These are phyloP conservation scores for Cataglyphis altisquamis DNA, from an alignment of 2,888 invertebrate genomes.

Conservation along the genomic window DNA sequence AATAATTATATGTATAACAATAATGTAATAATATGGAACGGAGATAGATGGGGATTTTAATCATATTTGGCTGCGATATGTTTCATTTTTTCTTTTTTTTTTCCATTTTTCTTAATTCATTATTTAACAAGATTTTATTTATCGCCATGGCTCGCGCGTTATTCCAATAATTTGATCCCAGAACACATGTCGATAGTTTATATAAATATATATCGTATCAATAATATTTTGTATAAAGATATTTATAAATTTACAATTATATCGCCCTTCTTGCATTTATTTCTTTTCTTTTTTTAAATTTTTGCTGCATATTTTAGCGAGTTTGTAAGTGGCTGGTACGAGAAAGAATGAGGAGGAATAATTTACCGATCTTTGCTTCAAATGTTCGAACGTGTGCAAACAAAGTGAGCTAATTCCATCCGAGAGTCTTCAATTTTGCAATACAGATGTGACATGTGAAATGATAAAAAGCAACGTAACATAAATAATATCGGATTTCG, in stretches of 20 bases:
- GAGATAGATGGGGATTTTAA: slow-evolving; percentile 28
- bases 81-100: slow-evolving; percentile 52
- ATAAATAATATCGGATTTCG: slow-evolving; percentile 34
- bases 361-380: slow-evolving; percentile 17
- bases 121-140: slow-evolving; percentile 55
- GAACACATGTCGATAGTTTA: slow-evolving; percentile 77
- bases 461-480: slow-evolving; percentile 12
- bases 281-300: background rate
- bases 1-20: slow-evolving; percentile 49
- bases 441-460: slow-evolving; percentile 13
- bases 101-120: slow-evolving; percentile 46
- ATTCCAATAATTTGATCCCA: slow-evolving; percentile 80
- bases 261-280: slow-evolving; percentile 20
- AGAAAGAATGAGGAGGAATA: slow-evolving; percentile 13
- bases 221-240: slow-evolving; percentile 64
- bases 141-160: slow-evolving; percentile 66
- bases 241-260: slow-evolving; percentile 67
- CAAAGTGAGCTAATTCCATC: slow-evolving; percentile 1
- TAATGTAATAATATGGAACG: slow-evolving; percentile 42
- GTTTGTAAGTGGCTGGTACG: background rate
- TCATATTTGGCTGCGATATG: slow-evolving; percentile 66
- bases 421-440: slow-evolving; percentile 25
- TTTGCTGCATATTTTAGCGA: background rate
- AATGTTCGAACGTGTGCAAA: slow-evolving; percentile 12
- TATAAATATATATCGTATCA: slow-evolving; percentile 66